A percentile compares a stretch with the other conserved stretches of the same genome.
These are phyloP conservation scores for Xiphophorus couchianus DNA, from an alignment of 2,113 vertebrate species.

Conservation along the genomic window DNA sequence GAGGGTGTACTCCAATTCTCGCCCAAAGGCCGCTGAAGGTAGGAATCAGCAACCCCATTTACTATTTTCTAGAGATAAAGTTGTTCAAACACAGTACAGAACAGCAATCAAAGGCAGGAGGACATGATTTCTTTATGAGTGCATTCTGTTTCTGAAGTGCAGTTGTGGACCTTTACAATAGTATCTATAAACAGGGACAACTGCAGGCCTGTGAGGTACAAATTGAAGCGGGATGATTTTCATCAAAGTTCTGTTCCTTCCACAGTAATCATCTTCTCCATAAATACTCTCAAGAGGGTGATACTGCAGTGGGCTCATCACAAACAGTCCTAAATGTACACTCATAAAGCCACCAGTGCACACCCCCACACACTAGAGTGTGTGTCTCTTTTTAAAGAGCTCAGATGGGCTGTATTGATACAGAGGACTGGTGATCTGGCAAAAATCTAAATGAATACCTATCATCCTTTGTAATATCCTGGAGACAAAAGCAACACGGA, in stretches of 20 bases:
- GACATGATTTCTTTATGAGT: slow-evolving; percentile 47
- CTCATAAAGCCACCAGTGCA: slow-evolving; percentile 18
- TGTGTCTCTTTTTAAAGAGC: slow-evolving; percentile 68
- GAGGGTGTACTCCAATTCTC: too few relatives aligned
- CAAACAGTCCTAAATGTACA: slow-evolving; percentile 16
- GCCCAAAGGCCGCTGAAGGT: neutral
- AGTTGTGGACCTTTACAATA: slow-evolving; percentile 63
- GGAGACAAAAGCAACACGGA: slow-evolving; percentile 72
- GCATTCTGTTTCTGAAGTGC: slow-evolving; percentile 24
- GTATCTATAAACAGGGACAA: slow-evolving; percentile 61
- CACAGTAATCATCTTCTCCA: slow-evolving; percentile 71
- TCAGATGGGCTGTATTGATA: slow-evolving; percentile 72
- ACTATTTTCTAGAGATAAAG: slow-evolving; percentile 1
- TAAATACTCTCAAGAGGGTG: slow-evolving; percentile 68
- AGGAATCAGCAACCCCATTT: neutral
- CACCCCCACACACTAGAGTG: slow-evolving; percentile 27
- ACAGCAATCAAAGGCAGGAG: slow-evolving; percentile 21
- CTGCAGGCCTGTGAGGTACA: slow-evolving; percentile 44
- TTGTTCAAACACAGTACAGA: slow-evolving; percentile 9
- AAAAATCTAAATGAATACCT: slow-evolving; percentile 73
- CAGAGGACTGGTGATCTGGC: slow-evolving; percentile 71
- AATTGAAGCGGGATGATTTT: slow-evolving; percentile 73
- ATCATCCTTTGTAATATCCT: slow-evolving; percentile 73
- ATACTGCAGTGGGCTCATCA: slow-evolving; percentile 64
- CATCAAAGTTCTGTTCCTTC: slow-evolving; percentile 74